These are phyloP conservation scores for Trichonephila clavata DNA, from an alignment of 1,140 invertebrate genomes.

Conservation along the genomic window DNA sequence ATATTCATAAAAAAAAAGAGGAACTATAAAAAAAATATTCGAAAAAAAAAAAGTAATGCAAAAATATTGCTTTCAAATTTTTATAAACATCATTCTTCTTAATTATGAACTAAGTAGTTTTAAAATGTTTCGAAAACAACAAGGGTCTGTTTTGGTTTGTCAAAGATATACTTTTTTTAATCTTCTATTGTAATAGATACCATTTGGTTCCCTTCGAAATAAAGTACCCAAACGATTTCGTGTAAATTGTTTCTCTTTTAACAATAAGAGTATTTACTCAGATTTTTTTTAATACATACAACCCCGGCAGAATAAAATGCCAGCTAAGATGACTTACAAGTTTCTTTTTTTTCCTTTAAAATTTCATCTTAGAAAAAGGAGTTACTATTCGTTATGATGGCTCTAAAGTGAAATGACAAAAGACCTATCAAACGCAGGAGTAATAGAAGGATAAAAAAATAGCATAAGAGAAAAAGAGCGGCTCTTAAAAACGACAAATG, in stretches of 20 bases:
- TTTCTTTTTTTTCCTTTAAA: background rate
- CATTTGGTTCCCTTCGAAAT: background rate
- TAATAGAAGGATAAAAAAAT: background rate
- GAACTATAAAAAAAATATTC: background rate
- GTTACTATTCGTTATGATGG: background rate
- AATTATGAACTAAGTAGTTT: background rate
- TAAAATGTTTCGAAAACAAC: background rate
- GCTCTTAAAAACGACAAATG: background rate
- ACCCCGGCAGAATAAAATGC: background rate
- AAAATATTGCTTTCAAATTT: too few species aligned
- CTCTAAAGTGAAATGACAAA: slow-evolving; percentile 23
- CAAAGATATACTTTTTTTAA: background rate
- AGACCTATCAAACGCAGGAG: background rate
- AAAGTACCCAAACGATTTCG: background rate
- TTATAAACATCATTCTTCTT: background rate
- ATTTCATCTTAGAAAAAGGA: background rate
- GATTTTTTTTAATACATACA: background rate
- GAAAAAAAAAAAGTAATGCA: too few species aligned
- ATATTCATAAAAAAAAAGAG: background rate
- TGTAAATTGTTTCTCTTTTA: slow-evolving; percentile 7
- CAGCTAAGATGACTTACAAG: slow-evolving; percentile 6
- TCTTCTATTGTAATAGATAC: background rate
- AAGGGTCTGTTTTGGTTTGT: background rate
- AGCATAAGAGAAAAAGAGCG: background rate
- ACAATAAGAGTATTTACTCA: background rate